Base-by-base conservation (phyloP, 2,797 vertebrate species). In the Coreius guichenoti region DNA sequence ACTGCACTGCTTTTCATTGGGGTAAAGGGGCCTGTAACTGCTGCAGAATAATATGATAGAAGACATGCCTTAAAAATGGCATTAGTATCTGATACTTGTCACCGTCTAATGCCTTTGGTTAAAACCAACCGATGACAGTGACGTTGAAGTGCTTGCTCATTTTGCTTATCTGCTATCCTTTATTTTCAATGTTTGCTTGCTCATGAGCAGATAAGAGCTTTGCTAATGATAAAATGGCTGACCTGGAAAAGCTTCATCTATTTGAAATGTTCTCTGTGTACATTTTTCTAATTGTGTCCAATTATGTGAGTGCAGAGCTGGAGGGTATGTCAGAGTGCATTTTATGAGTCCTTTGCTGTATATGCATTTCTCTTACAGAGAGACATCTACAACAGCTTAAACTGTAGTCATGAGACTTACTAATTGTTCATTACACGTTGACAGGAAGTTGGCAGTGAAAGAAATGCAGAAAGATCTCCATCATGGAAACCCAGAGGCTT, bases 201-300 rank as follows among this genome's bases (percentile, higher is more conserved):
- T 91, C 86, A 91, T 92, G 92, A 93, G 93, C 91, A 92, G 93
- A 94, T 93, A 92, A 91, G 92, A 93, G 89, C 86, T 87, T 90
- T 89, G 91, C 90, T 93, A 93, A 93, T 94, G 92, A 93, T 93
- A 93, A 93, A 92, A 91, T 79, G 90, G 85, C 91, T 83, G 91
- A 92, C 89, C 92, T 88, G 69, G 91, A 92, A 78, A 90, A 92
- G 91, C 87, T 89, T 90, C 90, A 87, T 88, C 87, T 89, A 91
- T 91, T 93, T 92, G 92, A 92, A 92, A 93, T 93, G 90, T 92
- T 92, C 90, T 85, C 92, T 91, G 90, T 93, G 89, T 92, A 93
- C 92, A 91, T 93, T 94, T 90, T 92, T 92, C 90, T 93, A 93
- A 94, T 95, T 92, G 91, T 92, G 92, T 94, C 91, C 90, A 90